Base-by-base conservation (phyloP, 2,113 vertebrate genomes). In the Ciconia boyciana region DNA sequence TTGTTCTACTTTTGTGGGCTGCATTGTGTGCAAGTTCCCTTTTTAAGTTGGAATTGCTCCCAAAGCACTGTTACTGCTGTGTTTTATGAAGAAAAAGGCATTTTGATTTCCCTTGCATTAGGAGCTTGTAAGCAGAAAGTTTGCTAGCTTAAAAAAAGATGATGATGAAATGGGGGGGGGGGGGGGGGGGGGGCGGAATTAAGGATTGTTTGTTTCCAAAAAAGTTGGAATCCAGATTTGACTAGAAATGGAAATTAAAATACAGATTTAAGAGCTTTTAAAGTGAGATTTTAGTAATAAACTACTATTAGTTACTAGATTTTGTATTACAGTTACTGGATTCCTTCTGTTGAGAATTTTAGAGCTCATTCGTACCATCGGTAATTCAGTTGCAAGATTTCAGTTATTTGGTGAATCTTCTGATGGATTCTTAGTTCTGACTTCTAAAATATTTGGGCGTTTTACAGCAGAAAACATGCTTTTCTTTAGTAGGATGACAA, bases 141-240 rank as follows among this genome's bases (percentile, higher is more conserved):
- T 89, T 69, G 8, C 34, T 49, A 26, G 28, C 39, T 74, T 60
- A 9, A 72, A 74, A 76, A 86, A 83, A 57, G 29, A 18, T 9
- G 7, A 13, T n/a, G n/a, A 29, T 85, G 52, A 43, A 87, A 36
- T 21, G 18, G 31, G 36, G 16, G 10, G 4, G 26, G 41, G 14
- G 3, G 4, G 29, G 41, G 14, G 3, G 7, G 39, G 39, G 39
- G 39, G n/a, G n/a, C n/a, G n/a, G 34, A 54, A 36, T n/a, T 3
- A 49, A 52, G 9, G 22, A 9, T 25, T 39, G 3, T 64, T n/a
- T 61, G 70, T 19, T 24, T 2, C 0, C 0, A 5, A 6, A 87
- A 41, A 31, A 22, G 3, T 4, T 46, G 7, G 15, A 75, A n/a
- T 55, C 24, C 17, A 71, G 39, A 55, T 89, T 49, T 58, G 11